Evolutionary conservation across 1,140 invertebrate genomes (phyloP).

Genomic region (Eupristina koningsbergeri): DNA sequence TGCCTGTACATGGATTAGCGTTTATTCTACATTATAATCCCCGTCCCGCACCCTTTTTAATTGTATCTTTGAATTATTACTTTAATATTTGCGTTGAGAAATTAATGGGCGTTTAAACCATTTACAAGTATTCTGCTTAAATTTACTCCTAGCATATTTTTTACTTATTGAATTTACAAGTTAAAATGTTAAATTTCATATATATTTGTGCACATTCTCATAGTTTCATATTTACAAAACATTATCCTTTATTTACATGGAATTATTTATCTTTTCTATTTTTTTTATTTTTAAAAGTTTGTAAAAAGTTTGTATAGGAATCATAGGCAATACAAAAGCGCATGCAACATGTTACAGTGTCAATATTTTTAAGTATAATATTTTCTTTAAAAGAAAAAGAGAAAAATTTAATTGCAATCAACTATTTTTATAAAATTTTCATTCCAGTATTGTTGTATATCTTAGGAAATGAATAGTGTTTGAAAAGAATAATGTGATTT

Average conservation of each 20-base stretch:
- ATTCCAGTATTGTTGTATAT: conserved; percentile 4
- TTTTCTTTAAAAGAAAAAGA: not conserved
- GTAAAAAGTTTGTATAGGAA: conserved; percentile 39
- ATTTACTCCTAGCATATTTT: not conserved
- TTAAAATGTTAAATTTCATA: too few species aligned
- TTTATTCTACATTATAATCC: not conserved
- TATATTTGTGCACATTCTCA: not conserved
- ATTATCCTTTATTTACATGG: not conserved
- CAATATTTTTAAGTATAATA: conserved; percentile 14
- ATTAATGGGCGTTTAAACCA: too few species aligned
- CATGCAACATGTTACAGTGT: conserved; percentile 36
- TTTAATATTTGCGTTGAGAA: not conserved
- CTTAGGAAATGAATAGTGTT: too few species aligned
- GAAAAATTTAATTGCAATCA: conserved; percentile 40
- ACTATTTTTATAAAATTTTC: conserved; percentile 44
- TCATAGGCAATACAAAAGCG: conserved; percentile 42
- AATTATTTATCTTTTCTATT: too few species aligned
- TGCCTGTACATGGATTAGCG: conserved; percentile 27
- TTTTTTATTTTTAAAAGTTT: too few species aligned
- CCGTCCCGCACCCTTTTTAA: too few species aligned
- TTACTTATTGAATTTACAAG: too few species aligned
- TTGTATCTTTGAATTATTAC: not conserved
- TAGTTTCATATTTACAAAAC: not conserved
- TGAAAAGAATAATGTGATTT: not conserved
- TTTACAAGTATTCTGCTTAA: too few species aligned